These are phyloP conservation scores for Sinhomidia bicolor DNA, from an alignment of 2,888 invertebrate genomes.

Conservation along the genomic window DNA sequence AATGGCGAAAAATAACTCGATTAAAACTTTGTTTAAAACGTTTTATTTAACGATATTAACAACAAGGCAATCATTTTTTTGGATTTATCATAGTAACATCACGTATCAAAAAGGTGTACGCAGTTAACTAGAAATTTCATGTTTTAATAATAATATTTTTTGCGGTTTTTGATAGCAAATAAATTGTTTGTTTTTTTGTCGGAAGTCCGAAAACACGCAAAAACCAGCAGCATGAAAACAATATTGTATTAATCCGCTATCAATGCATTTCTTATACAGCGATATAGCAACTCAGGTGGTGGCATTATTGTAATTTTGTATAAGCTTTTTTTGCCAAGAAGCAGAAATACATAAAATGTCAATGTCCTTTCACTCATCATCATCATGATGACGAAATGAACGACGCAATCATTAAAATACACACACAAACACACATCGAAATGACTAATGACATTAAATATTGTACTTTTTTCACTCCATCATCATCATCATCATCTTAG, in stretches of 20 bases:
- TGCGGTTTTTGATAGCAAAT: neutral
- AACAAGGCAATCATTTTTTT: slow-evolving; percentile 10
- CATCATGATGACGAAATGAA: too few species aligned
- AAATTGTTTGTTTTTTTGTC: neutral
- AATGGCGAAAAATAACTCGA: neutral
- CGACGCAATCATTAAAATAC: neutral
- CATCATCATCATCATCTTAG: too few species aligned
- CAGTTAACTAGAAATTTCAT: neutral
- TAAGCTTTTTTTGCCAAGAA: neutral
- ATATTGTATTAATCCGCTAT: neutral
- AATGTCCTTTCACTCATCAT: slow-evolving; percentile 19
- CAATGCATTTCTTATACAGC: neutral
- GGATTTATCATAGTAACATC: neutral
- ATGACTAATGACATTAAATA: neutral
- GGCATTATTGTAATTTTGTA: neutral
- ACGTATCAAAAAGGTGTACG: slow-evolving; percentile 1
- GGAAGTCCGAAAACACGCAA: neutral
- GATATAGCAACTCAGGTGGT: neutral
- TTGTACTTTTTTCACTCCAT: slow-evolving; percentile 16
- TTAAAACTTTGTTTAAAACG: neutral
- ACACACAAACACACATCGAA: neutral
- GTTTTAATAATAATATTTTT: neutral
- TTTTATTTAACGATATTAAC: neutral
- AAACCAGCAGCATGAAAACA: neutral
- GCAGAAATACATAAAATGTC: neutral